Evolutionary conservation across 2,797 vertebrate species (phyloP).

Genomic region (Spondyliosoma cantharus): DNA sequence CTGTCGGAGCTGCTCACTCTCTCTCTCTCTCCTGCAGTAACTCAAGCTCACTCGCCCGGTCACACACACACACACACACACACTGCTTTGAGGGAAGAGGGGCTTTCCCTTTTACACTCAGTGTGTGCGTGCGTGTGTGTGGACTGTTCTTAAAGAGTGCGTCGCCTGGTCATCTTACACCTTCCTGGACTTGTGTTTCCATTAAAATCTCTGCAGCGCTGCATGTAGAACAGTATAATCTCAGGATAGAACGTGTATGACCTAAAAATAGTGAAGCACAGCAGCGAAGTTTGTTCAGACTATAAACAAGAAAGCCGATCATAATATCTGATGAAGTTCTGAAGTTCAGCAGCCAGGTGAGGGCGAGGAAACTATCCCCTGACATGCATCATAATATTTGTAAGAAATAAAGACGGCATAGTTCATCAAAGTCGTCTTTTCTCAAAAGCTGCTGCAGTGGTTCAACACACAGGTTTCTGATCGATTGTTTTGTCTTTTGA

Average conservation of each 20-base stretch:
- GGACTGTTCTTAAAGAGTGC: constrained; percentile 42
- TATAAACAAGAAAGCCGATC: background rate
- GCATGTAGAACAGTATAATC: background rate
- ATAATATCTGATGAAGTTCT: background rate
- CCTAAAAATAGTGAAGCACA: constrained; percentile 39
- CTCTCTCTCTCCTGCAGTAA: constrained; percentile 60
- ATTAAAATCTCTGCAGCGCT: constrained; percentile 31
- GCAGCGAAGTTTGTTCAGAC: background rate
- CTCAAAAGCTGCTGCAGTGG: too few species aligned
- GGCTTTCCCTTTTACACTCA: constrained; percentile 73
- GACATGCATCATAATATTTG: too few species aligned
- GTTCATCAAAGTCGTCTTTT: too few species aligned
- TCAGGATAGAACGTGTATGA: constrained; percentile 35
- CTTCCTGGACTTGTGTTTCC: constrained; percentile 53
- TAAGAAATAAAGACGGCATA: too few species aligned
- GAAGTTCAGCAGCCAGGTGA: background rate
- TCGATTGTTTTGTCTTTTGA: too few species aligned
- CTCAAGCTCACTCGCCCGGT: constrained; percentile 52
- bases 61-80: constrained; percentile 52
- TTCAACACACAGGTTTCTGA: too few species aligned
- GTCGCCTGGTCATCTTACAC: constrained; percentile 58
- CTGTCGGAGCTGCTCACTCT: constrained; percentile 66
- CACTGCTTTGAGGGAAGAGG: constrained; percentile 64
- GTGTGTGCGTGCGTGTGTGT: constrained; percentile 47
- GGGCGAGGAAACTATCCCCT: background rate